A percentile compares a stretch with the other conserved stretches of the same genome.
phyloP scores from a whole-genome alignment of 2,113 vertebrate species.

The Chascanopsetta lugubris region DNA sequence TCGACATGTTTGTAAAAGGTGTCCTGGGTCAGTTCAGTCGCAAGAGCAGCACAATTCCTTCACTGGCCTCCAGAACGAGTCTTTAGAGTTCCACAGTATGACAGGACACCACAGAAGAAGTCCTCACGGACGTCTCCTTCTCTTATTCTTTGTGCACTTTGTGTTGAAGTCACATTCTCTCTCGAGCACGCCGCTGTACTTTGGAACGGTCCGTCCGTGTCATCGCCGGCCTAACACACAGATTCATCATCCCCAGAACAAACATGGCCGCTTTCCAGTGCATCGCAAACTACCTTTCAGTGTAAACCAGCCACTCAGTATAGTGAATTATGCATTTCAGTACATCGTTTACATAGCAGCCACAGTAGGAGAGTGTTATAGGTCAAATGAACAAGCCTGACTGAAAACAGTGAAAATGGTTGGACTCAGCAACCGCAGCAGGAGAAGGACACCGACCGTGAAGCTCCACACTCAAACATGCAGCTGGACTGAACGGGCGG shows the following conservation, averaged over 20 bases:
- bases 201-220: constrained; percentile 15
- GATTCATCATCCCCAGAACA: constrained; percentile 38
- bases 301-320: constrained; percentile 65
- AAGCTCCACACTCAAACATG: constrained; percentile 61
- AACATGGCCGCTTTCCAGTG: constrained; percentile 69
- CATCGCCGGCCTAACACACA: constrained; percentile 1
- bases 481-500: constrained; percentile 45
- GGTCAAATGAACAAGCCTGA: constrained; percentile 41
- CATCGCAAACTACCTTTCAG: constrained; percentile 61
- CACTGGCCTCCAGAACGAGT: constrained; percentile 56
- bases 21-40: constrained; percentile 46
- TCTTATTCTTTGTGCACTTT: constrained; percentile 37
- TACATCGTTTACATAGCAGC: constrained; percentile 62
- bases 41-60: constrained; percentile 68
- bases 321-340: constrained; percentile 41
- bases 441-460: constrained; percentile 28
- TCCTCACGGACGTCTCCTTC: constrained; percentile 28
- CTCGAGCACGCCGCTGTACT: constrained; percentile 45
- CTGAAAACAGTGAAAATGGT: constrained; percentile 43
- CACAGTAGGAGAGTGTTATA: constrained; percentile 33
- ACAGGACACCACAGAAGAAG: constrained; percentile 33
- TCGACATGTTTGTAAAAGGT: constrained; percentile 41
- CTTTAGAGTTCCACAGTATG: constrained; percentile 34
- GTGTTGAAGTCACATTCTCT: constrained; percentile 39
- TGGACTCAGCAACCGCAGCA: constrained; percentile 37